Evolutionary conservation across 1,140 invertebrate genomes (phyloP), one percentile per base, ranked within the genome.

Genomic region (Aricia agestis): DNA sequence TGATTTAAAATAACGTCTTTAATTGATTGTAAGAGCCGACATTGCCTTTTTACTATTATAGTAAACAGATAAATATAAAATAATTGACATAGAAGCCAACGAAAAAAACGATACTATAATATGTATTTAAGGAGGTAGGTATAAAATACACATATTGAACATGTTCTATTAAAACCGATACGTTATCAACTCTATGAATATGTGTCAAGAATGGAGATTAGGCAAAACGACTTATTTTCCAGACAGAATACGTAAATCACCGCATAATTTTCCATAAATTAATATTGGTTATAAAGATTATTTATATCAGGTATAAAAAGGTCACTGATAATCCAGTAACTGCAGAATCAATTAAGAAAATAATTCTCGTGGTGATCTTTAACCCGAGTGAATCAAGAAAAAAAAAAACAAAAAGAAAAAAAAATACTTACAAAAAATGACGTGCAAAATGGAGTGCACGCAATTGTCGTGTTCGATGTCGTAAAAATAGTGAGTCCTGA

Each of bases 371-470:
- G 11, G 2, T 15, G 45, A 13, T 52, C 45, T 11, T 52, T 52
- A 52, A 13, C 10, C 45, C 45, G 11, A 52, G 13, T 1, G 45
- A 52, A 15, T 13, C 45, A 11, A 15, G 13, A 32, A 15, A 32
- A 67, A 41, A 15, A 32, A 17, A 10, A 36, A 36, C 25, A 45
- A 42, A 67, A 42, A 58, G 1, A 72, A 9, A 5, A 42, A 52
- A 25, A 76, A 70, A 75, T 69, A 85, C 85, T 86, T 78, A 88
- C 86, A 84, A 72, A 75, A 74, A 77, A 82, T 80, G 63, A 79
- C 75, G 84, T 84, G 87, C 87, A 86, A 86, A 79, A 41, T 75
- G 67, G 75, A 65, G 69, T 74, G 74, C 74, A 72, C 73, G 73
- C 70, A 70, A 74, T 78, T 75, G 72, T 77, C 74, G 74, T 75